phyloP scores from a whole-genome alignment of 2,888 invertebrate species.

The Mythimna albipuncta region DNA sequence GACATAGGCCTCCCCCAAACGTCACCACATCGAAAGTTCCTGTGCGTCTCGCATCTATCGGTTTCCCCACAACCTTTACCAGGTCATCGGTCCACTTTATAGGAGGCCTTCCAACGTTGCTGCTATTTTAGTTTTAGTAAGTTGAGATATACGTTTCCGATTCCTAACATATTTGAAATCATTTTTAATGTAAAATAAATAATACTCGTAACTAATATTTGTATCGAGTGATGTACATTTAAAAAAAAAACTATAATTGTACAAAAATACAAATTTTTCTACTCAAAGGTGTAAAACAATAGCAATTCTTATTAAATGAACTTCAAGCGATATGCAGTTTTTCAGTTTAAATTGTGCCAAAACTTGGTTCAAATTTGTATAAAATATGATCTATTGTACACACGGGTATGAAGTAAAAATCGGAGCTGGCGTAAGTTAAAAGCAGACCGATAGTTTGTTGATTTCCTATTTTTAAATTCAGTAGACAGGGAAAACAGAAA shows the following conservation, averaged over 20 bases:
- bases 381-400: slow-evolving; percentile 67
- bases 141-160: not conserved
- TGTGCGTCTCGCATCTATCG: too few species aligned
- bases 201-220: not conserved
- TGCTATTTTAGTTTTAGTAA: not conserved
- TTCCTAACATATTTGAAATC: not conserved
- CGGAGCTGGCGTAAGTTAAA: slow-evolving; percentile 6
- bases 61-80: too few species aligned
- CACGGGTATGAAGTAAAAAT: slow-evolving; percentile 44
- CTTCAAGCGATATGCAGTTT: slow-evolving; percentile 26
- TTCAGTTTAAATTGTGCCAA: slow-evolving; percentile 54
- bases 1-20: too few species aligned
- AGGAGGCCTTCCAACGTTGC: too few species aligned
- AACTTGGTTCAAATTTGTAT: slow-evolving; percentile 65
- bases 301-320: slow-evolving; percentile 41
- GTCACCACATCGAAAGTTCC: too few species aligned
- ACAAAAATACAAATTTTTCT: slow-evolving; percentile 34
- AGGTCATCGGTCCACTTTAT: too few species aligned
- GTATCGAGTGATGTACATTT: not conserved
- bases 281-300: slow-evolving; percentile 36
- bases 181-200: not conserved
- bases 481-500: too few species aligned
- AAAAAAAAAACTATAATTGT: not conserved
- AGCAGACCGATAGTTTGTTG: not conserved
- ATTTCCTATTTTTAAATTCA: not conserved